A percentile compares a stretch with the other conserved stretches of the same genome.
These are phyloP conservation scores for Standfussiana lucernea DNA, from an alignment of 2,888 invertebrate species.

Conservation along the genomic window DNA sequence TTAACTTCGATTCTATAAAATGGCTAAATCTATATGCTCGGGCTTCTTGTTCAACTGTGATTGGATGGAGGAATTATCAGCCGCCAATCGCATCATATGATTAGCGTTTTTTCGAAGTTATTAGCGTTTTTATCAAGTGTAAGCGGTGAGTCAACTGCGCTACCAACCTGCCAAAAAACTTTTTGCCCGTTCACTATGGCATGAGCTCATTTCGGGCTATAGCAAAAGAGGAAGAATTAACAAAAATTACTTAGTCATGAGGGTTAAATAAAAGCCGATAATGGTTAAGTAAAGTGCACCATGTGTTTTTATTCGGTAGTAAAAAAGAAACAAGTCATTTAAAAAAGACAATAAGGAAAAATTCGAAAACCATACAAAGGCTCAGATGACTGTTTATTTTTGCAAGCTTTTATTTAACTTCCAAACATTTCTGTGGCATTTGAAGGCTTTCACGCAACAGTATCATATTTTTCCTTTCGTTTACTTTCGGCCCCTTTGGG, in stretches of 20 bases:
- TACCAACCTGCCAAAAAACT: background rate
- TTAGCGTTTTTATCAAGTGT: no score
- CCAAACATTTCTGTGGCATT: constrained; percentile 48
- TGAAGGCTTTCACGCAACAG: constrained; percentile 49
- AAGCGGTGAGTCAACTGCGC: background rate
- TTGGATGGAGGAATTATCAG: background rate
- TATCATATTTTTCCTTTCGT: constrained; percentile 60
- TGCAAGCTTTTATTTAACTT: constrained; percentile 48
- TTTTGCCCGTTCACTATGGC: background rate
- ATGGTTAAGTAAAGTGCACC: no score
- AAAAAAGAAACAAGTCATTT: constrained; percentile 8
- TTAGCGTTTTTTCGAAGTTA: no score
- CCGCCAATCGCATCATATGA: background rate
- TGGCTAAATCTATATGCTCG: no score
- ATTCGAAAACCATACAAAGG: constrained; percentile 25
- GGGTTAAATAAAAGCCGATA: no score
- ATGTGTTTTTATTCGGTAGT: no score
- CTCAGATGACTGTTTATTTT: constrained; percentile 30
- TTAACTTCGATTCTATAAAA: background rate
- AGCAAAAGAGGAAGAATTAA: background rate
- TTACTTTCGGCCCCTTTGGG: constrained; percentile 37
- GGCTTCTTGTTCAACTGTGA: background rate
- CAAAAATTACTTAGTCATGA: background rate
- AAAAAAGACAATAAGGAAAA: constrained; percentile 18
- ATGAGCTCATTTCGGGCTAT: background rate